Base-by-base conservation (phyloP, 2,113 vertebrate species). In the Hydropotes inermis region DNA sequence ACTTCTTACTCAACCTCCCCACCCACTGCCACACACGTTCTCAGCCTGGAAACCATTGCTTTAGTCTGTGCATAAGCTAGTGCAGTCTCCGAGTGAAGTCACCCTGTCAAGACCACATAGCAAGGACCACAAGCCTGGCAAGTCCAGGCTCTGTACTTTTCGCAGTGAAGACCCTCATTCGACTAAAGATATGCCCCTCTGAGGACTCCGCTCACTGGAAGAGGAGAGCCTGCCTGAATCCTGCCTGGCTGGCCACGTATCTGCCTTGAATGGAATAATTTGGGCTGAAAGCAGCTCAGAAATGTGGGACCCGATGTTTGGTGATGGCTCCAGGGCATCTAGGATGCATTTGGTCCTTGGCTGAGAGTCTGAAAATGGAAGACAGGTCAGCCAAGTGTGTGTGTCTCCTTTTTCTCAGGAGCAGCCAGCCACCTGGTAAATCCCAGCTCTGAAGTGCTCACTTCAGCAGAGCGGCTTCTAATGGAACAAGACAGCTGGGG, bases 401-500 rank as follows among this genome's bases (percentile, higher is more conserved):
- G 74, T 87, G 30, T 25, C 4, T 36, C 16, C 27, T 11, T 8
- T 74, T 57, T 54, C 70, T 95, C 6, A 16, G 89, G 93, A 94
- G 84, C 12, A 36, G 19, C 50, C 57, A 60, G 64, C 61, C 3
- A 21, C 95, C 91, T 0, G 81, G 86, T 85, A 97, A 82, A 61
- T 95, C 96, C 94, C 54, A 67, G 87, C 88, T 98, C 97, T 0
- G 1, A 96, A 96, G 67, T 97, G 93, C 21, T 11, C 60, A 12
- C 95, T 97, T 98, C 97, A 90, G 89, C 95, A 64, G 89, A 57
- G 61, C 97, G 97, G 70, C 60, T 60, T 87, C 93, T 99, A 98
- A 98, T 98, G 91, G 90, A 97, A 98, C 78, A 91, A 98, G 98
- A 98, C 98, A 98, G 98, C 81, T 52, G 86, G 95, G 86, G 95